Conservation (phyloP, 2,113 vertebrate species). For the Melanocharis versteri region DNA sequence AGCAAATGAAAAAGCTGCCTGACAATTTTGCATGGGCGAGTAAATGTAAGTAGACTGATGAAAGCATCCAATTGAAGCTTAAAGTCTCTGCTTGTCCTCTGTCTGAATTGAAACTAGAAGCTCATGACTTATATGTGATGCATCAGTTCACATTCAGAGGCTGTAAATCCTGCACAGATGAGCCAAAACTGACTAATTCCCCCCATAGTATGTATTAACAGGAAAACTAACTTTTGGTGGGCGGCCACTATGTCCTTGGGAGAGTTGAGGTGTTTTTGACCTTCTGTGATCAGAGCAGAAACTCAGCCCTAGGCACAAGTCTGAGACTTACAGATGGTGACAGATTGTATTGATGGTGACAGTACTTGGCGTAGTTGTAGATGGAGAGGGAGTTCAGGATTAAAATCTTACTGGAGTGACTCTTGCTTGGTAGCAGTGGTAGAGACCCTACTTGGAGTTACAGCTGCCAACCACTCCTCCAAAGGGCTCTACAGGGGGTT, state of each 20-base stretch:
- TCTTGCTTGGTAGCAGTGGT: not conserved
- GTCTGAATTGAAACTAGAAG: not conserved
- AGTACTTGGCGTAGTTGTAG: not conserved
- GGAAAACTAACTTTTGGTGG: not conserved
- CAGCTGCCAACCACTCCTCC: not conserved
- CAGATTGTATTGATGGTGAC: no score
- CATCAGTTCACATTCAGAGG: not conserved
- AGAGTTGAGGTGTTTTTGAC: not conserved
- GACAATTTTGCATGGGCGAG: not conserved
- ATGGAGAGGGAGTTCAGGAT: not conserved
- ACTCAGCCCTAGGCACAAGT: not conserved
- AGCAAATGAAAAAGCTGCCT: not conserved
- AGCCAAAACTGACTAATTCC: not conserved
- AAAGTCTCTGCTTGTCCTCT: not conserved
- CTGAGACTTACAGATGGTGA: not conserved
- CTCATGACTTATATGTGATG: not conserved
- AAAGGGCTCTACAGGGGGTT: rapidly evolving
- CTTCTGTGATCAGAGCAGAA: not conserved
- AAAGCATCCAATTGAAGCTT: not conserved
- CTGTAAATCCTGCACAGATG: not conserved
- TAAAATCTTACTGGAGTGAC: not conserved
- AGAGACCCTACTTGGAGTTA: not conserved
- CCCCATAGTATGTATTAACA: not conserved
- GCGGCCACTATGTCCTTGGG: not conserved
- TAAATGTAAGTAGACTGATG: not conserved